Evolutionary conservation across 2,888 invertebrate species (phyloP), one percentile per base, ranked within the genome.

Genomic region (Pristionchus entomophagus): DNA sequence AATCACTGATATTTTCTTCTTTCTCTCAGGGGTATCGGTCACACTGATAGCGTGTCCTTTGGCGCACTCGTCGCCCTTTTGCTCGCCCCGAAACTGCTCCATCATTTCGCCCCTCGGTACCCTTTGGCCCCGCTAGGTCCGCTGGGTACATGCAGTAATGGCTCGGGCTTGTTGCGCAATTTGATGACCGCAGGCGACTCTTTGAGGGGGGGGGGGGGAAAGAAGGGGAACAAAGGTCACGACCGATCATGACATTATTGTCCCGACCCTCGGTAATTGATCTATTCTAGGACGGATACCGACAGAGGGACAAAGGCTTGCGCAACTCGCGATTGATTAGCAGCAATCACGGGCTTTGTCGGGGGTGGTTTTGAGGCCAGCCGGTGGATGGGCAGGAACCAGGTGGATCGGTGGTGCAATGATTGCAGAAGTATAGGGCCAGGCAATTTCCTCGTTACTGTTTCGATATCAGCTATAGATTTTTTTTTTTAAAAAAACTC

Each of bases 131-230:
- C 56, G 56, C 17, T 22, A n/a, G n/a, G 65, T 65, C 65, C 35
- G 35, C 6, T 45, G 8, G 45, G 14, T 14, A 45, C 45, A 45
- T 45, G 45, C 35, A 41, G 73, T 73, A 41, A 45, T 73, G 73
- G 26, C 8, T 26, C 41, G 2, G 45, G 45, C 0, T 32, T 29
- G 32, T 80, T 80, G 51, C 78, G 51, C 78, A 53, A 53, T 45
- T 80, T 80, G 78, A 80, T 51, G 78, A 80, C 78, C 51, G 78
- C 78, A 41, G 32, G 78, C 78, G 29, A 35, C 19, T 77, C 73
- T 73, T 73, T 73, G 45, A 65, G 62, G 32, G 29, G 8, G 69
- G 41, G 38, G 41, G 26, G 22, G 19, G n/a, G 59, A 59, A 22
- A 59, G n/a, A 22, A 26, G 41, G 51, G 51, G n/a, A n/a, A 80